A percentile compares a stretch with the other conserved stretches of the same genome.
phyloP scores from a whole-genome alignment of 2,797 vertebrate species.

The Gallirallus australis region DNA sequence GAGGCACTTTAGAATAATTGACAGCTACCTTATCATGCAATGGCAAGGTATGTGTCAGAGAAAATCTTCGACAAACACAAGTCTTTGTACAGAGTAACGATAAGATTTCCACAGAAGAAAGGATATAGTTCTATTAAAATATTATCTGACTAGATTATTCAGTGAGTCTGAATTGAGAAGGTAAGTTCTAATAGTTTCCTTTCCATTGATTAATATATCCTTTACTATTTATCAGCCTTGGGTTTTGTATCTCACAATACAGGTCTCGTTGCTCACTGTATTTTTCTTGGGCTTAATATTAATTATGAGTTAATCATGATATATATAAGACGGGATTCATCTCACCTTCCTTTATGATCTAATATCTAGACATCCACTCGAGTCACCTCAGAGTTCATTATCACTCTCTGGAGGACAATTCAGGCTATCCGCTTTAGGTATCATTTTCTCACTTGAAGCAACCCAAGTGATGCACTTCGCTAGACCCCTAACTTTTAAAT shows the following conservation, averaged over 20 bases:
- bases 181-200: neutral
- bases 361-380: neutral
- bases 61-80: neutral
- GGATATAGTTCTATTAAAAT: neutral
- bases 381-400: slow-evolving; percentile 17
- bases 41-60: neutral
- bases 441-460: slow-evolving; percentile 26
- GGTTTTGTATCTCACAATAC: neutral
- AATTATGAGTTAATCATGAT: neutral
- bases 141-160: neutral
- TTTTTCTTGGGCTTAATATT: slow-evolving; percentile 22
- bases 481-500: slow-evolving; percentile 25
- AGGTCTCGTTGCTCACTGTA: neutral
- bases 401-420: slow-evolving; percentile 38
- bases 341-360: slow-evolving; percentile 18
- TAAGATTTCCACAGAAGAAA: neutral
- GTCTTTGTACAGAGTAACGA: neutral
- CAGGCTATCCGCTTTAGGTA: neutral
- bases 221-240: neutral
- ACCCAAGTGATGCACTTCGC: neutral
- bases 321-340: neutral
- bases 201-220: neutral
- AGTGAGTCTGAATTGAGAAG: neutral
- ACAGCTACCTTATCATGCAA: neutral
- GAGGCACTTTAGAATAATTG: neutral